A percentile compares a stretch with the other conserved stretches of the same genome.
Evolutionary conservation across 2,888 invertebrate species (phyloP).

Genomic region (Malthinus flaveolus): DNA sequence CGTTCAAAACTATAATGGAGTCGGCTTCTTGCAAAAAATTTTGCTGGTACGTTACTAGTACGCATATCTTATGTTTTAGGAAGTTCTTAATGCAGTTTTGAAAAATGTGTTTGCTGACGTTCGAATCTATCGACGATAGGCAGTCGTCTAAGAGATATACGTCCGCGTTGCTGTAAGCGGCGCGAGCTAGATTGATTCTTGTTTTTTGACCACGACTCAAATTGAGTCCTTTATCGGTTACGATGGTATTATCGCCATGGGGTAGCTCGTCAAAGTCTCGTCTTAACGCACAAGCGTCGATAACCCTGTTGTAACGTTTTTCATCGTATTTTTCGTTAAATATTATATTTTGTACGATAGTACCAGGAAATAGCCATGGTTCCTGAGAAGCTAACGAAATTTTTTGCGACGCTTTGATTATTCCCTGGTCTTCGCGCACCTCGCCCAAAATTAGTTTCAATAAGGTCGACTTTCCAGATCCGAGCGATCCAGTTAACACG

Average conservation of each 20-base stretch:
- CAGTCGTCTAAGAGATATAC: background rate
- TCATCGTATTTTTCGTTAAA: constrained; percentile 58
- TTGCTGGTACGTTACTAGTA: constrained; percentile 68
- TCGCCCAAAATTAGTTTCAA: constrained; percentile 53
- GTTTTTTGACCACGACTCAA: constrained; percentile 84
- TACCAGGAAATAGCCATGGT: constrained; percentile 63
- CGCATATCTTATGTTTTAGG: constrained; percentile 58
- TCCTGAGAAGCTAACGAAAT: constrained; percentile 64
- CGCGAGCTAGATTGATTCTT: constrained; percentile 65
- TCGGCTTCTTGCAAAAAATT: constrained; percentile 58
- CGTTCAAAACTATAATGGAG: constrained; percentile 60
- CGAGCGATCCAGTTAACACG: constrained; percentile 66
- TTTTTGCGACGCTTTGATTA: constrained; percentile 54
- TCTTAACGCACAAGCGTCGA: constrained; percentile 64
- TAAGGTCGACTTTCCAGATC: constrained; percentile 63
- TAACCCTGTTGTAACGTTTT: constrained; percentile 61
- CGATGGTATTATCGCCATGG: constrained; percentile 73
- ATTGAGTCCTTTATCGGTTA: constrained; percentile 79
- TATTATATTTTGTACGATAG: constrained; percentile 64
- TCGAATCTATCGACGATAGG: constrained; percentile 54
- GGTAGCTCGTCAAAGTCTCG: constrained; percentile 59
- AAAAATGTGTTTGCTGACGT: constrained; percentile 72
- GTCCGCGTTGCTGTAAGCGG: background rate
- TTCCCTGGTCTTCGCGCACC: constrained; percentile 50
- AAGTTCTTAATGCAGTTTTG: constrained; percentile 58